phyloP scores from a whole-genome alignment of 2,797 vertebrate species.

The Lutjanus argentimaculatus region DNA sequence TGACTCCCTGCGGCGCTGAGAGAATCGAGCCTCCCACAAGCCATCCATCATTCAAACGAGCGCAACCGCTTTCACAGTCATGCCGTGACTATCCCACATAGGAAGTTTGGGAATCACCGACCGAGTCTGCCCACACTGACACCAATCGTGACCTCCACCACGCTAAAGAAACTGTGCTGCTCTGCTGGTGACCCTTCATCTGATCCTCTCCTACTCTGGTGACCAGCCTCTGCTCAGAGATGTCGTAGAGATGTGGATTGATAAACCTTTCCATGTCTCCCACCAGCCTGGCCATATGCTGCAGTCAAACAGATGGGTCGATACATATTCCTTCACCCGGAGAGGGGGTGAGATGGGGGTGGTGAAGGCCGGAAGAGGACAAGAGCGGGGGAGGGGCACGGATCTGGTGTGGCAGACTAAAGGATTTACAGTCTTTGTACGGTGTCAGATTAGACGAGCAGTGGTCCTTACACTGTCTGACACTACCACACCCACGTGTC shows the following conservation, averaged over 20 bases:
- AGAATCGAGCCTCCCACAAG: slow-evolving; percentile 69
- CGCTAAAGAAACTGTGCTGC: slow-evolving; percentile 13
- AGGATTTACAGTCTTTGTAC: slow-evolving; percentile 51
- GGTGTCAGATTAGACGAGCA: slow-evolving; percentile 49
- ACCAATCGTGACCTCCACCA: slow-evolving; percentile 22
- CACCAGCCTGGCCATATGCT: slow-evolving; percentile 52
- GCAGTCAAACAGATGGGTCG: slow-evolving; percentile 64
- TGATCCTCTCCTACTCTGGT: slow-evolving; percentile 1
- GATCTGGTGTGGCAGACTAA: slow-evolving; percentile 31
- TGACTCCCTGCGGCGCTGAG: slow-evolving; percentile 52
- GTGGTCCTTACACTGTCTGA: slow-evolving; percentile 17
- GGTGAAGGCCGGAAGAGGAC: slow-evolving; percentile 34
- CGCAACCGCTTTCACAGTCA: slow-evolving; percentile 45
- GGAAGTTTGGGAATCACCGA: slow-evolving; percentile 57
- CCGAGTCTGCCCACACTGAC: slow-evolving; percentile 35
- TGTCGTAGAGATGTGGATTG: slow-evolving; percentile 25
- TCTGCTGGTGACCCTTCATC: slow-evolving; percentile 7
- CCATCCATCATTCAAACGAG: slow-evolving; percentile 66
- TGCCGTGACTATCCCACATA: slow-evolving; percentile 53
- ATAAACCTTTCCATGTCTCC: slow-evolving; percentile 48
- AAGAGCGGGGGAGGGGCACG: slow-evolving; percentile 23
- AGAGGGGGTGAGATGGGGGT: slow-evolving; percentile 39
- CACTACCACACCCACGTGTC: slow-evolving; percentile 18
- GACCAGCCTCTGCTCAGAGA: slow-evolving; percentile 30
- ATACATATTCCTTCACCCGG: slow-evolving; percentile 53